phyloP scores from a whole-genome alignment of 30 jellyfish, hydroid and myxozoan species.

The Turritopsis rubra region DNA sequence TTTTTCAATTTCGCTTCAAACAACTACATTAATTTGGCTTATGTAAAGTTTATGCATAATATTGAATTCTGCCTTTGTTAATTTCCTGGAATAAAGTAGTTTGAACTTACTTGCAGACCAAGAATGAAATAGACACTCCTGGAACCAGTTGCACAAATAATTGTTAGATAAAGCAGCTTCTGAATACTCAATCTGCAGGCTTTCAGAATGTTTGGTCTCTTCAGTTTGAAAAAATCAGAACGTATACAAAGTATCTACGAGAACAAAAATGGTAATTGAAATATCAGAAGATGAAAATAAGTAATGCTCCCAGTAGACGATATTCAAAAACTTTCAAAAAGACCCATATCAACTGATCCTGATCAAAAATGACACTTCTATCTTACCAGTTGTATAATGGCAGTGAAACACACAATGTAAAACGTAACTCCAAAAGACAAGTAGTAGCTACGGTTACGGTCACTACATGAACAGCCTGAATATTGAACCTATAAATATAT shows the following conservation, averaged over 20 bases:
- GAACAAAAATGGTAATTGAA: background rate
- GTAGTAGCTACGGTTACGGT: constrained; percentile 52
- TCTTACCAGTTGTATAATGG: constrained; percentile 79
- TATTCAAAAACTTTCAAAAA: too few relatives aligned
- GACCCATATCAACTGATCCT: too few relatives aligned
- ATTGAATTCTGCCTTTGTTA: background rate
- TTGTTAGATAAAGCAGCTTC: constrained; percentile 65
- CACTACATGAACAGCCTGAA: constrained; percentile 92
- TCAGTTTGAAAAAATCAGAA: constrained; percentile 52
- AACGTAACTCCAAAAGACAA: constrained; percentile 81
- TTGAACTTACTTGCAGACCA: constrained; percentile 61
- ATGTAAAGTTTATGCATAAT: too few relatives aligned
- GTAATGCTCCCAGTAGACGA: too few relatives aligned
- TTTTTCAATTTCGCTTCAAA: too few relatives aligned
- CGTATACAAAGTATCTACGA: constrained; percentile 74
- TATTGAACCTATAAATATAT: constrained; percentile 60
- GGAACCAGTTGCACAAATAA: constrained; percentile 89
- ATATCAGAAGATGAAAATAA: background rate
- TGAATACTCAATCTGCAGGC: constrained; percentile 73
- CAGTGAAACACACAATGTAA: constrained; percentile 60
- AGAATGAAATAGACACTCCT: constrained; percentile 74
- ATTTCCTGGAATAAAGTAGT: background rate
- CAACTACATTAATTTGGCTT: too few relatives aligned
- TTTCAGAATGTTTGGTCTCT: constrained; percentile 36
- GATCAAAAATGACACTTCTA: background rate